phyloP scores from a whole-genome alignment of 2,888 invertebrate species.

The Pycnomerus fuliginosus region DNA sequence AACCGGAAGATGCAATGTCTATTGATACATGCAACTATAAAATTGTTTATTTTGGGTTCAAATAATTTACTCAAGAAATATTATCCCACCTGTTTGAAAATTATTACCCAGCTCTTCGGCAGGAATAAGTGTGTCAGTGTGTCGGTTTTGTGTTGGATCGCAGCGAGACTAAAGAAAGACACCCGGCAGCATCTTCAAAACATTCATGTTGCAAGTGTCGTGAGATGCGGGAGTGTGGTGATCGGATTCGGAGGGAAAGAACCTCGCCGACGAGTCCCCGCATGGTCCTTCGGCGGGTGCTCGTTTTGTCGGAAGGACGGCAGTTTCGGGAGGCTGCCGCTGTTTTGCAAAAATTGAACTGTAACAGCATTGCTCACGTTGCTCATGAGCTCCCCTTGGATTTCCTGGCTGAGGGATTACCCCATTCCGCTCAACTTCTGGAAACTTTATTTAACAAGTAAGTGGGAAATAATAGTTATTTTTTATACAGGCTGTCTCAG shows the following conservation, averaged over 20 bases:
- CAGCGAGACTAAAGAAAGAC: slow-evolving; percentile 7
- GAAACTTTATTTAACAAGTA: slow-evolving; percentile 78
- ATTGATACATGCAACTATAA: too few relatives aligned
- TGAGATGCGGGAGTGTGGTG: slow-evolving; percentile 69
- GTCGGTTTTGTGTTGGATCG: slow-evolving; percentile 27
- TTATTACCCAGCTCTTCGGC: too few relatives aligned
- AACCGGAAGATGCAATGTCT: too few relatives aligned
- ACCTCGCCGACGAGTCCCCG: slow-evolving; percentile 65
- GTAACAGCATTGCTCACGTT: slow-evolving; percentile 75
- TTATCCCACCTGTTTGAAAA: too few relatives aligned
- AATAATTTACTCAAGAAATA: too few relatives aligned
- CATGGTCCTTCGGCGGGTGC: slow-evolving; percentile 66
- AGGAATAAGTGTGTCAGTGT: slow-evolving; percentile 39
- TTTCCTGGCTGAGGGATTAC: slow-evolving; percentile 83
- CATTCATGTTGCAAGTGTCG: slow-evolving; percentile 38
- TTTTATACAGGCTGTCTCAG: too few relatives aligned
- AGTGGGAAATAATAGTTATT: slow-evolving; percentile 50
- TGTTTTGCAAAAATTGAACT: slow-evolving; percentile 76
- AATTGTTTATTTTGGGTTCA: too few relatives aligned
- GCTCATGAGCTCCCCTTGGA: slow-evolving; percentile 82
- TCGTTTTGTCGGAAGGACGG: slow-evolving; percentile 81
- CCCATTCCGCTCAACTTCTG: slow-evolving; percentile 81
- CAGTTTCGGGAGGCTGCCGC: slow-evolving; percentile 90
- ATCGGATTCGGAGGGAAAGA: slow-evolving; percentile 68
- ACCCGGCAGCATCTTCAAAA: slow-evolving; percentile 22